Evolutionary conservation across 2,113 vertebrate genomes (phyloP).

Genomic region (Cathartes aura): DNA sequence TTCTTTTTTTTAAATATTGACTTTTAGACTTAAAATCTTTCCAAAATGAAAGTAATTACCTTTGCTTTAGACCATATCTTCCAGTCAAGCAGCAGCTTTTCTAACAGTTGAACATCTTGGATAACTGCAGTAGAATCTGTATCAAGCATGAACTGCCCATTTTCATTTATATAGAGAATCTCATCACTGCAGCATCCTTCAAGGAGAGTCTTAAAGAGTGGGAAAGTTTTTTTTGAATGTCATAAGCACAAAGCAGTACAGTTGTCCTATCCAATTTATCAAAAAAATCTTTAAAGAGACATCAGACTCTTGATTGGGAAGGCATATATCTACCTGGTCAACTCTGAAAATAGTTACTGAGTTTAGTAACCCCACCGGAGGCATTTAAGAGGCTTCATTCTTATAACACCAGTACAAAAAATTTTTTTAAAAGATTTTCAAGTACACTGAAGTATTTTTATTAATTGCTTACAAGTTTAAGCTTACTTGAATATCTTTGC

Average conservation of each 20-base stretch:
- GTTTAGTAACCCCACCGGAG: not conserved
- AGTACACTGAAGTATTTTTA: not conserved
- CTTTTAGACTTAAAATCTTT: not conserved
- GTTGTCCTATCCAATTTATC: not conserved
- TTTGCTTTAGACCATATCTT: constrained; percentile 95
- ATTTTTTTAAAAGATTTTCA: not conserved
- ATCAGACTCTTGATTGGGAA: not conserved
- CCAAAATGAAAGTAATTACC: constrained; percentile 61
- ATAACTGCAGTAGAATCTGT: constrained; percentile 87
- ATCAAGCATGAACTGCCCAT: constrained; percentile 85
- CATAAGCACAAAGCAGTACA: not conserved
- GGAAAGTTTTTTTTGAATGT: not conserved
- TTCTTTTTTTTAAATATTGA: not conserved
- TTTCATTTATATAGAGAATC: constrained; percentile 82
- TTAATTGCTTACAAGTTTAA: not conserved
- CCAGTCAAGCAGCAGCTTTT: constrained; percentile 94
- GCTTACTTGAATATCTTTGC: not conserved
- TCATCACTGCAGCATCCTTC: constrained; percentile 91
- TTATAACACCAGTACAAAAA: not conserved
- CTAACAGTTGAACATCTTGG: constrained; percentile 88
- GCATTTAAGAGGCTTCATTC: not conserved
- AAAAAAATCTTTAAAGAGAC: not conserved
- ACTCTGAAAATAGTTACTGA: not conserved
- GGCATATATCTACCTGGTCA: not conserved
- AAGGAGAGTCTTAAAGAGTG: constrained; percentile 84